Percentiles rank a stretch among this genome's conserved stretches.
These are phyloP conservation scores for Ethmia dodecea DNA, from an alignment of 2,888 invertebrate species.

Conservation along the genomic window DNA sequence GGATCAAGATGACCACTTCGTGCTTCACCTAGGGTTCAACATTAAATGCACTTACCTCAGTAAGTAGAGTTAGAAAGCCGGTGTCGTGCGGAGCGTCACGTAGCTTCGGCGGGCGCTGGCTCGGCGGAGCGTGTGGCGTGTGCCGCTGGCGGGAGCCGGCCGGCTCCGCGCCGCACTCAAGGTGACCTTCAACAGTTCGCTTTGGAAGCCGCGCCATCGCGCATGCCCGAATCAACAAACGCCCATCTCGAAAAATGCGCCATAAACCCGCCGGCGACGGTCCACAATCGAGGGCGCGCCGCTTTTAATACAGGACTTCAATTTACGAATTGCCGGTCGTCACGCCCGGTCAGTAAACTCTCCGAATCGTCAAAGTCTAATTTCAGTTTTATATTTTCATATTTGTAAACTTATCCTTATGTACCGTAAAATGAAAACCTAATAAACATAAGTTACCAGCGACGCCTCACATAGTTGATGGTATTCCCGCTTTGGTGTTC, in stretches of 20 bases:
- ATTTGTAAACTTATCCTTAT: too few relatives aligned
- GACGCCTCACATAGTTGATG: too few relatives aligned
- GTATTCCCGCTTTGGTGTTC: too few relatives aligned
- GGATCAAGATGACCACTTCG: too few relatives aligned
- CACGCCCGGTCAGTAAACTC: neutral
- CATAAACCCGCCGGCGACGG: slow-evolving; percentile 25
- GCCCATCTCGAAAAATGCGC: slow-evolving; percentile 27
- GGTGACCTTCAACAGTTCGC: slow-evolving; percentile 62
- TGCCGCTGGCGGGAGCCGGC: slow-evolving; percentile 10
- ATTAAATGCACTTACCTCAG: too few relatives aligned
- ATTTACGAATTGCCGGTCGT: slow-evolving; percentile 16
- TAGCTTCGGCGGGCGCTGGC: slow-evolving; percentile 23
- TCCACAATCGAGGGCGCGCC: slow-evolving; percentile 18
- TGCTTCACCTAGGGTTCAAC: too few relatives aligned
- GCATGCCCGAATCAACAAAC: slow-evolving; percentile 51
- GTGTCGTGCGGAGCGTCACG: slow-evolving; percentile 39
- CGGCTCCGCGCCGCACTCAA: slow-evolving; percentile 32
- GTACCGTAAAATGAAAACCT: too few relatives aligned
- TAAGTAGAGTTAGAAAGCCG: too few relatives aligned
- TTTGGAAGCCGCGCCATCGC: slow-evolving; percentile 52
- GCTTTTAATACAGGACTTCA: slow-evolving; percentile 35
- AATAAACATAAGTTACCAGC: too few relatives aligned
- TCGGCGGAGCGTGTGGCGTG: slow-evolving; percentile 15
- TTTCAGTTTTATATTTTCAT: too few relatives aligned
- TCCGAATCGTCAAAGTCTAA: too few relatives aligned